A percentile compares a stretch with the other conserved stretches of the same genome.
Conservation (phyloP, 2,888 invertebrate species). For the Ganaspis brasiliensis region DNA sequence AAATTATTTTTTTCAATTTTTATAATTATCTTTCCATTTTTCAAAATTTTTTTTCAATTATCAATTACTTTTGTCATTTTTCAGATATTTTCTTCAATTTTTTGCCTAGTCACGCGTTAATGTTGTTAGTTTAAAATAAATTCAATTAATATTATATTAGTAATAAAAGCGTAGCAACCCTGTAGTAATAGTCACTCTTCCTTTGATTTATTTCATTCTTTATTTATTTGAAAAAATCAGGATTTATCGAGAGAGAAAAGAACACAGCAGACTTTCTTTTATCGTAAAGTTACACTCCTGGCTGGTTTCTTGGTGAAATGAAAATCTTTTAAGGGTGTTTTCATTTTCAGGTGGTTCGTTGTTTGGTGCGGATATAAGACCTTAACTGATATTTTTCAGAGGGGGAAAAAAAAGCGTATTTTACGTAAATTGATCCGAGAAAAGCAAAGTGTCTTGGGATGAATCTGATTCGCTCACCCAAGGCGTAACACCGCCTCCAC, state of each 20-base stretch:
- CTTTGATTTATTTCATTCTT: too few species aligned
- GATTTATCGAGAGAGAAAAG: not conserved
- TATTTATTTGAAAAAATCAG: too few species aligned
- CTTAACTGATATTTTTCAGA: not conserved
- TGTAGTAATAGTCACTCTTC: too few species aligned
- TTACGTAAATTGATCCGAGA: not conserved
- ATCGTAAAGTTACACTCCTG: not conserved
- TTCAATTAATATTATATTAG: too few species aligned
- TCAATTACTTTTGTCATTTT: too few species aligned
- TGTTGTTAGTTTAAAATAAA: too few species aligned
- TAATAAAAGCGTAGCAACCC: too few species aligned
- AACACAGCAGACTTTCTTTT: not conserved
- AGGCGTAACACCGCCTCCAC: conserved; percentile 43
- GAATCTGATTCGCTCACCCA: conserved; percentile 8
- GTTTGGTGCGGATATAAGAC: not conserved
- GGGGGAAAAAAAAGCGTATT: not conserved
- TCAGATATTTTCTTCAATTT: too few species aligned
- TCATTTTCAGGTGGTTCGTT: not conserved
- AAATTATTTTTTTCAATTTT: too few species aligned
- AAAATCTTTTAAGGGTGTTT: not conserved
- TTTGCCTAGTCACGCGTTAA: too few species aligned
- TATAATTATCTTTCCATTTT: too few species aligned
- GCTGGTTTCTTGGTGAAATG: not conserved
- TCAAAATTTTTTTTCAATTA: too few species aligned
- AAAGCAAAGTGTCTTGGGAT: not conserved